A percentile compares a stretch with the other conserved stretches of the same genome.
Conservation (phyloP, 2,888 invertebrate species). For the Cataglyphis albicans region DNA sequence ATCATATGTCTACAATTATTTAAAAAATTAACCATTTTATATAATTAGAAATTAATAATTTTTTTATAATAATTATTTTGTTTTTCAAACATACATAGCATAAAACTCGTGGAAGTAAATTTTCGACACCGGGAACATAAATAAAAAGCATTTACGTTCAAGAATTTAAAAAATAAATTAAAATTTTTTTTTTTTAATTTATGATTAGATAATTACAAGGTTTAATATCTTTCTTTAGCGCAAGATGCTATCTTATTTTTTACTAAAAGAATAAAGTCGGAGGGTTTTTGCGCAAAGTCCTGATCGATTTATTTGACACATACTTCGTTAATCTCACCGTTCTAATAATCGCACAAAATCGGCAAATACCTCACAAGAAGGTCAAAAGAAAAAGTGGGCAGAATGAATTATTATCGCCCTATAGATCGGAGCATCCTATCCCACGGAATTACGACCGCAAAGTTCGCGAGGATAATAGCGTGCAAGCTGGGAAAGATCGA, state of each 20-base stretch:
- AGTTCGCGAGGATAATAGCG: constrained; percentile 60
- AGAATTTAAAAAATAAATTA: too few species aligned
- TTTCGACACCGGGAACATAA: constrained; percentile 8
- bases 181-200: not conserved
- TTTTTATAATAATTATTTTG: not conserved
- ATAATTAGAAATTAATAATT: too few species aligned
- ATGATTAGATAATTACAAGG: not conserved
- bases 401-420: constrained; percentile 68
- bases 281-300: not conserved
- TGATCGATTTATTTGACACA: constrained; percentile 29
- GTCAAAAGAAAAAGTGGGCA: constrained; percentile 55
- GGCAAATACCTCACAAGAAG: not conserved
- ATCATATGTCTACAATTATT: too few species aligned
- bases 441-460: constrained; percentile 62
- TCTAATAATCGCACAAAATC: constrained; percentile 29
- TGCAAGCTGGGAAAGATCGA: constrained; percentile 64
- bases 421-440: constrained; percentile 48
- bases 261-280: not conserved
- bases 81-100: not conserved
- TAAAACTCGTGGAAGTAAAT: not conserved
- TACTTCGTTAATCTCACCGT: constrained; percentile 33
- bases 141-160: not conserved
- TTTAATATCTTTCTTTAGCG: not conserved
- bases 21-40: not conserved
- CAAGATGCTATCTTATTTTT: not conserved